Percentiles rank a stretch among this genome's conserved stretches.
These are phyloP conservation scores for Helicoverpa zea DNA, from an alignment of 1,140 invertebrate species.

Conservation along the genomic window DNA sequence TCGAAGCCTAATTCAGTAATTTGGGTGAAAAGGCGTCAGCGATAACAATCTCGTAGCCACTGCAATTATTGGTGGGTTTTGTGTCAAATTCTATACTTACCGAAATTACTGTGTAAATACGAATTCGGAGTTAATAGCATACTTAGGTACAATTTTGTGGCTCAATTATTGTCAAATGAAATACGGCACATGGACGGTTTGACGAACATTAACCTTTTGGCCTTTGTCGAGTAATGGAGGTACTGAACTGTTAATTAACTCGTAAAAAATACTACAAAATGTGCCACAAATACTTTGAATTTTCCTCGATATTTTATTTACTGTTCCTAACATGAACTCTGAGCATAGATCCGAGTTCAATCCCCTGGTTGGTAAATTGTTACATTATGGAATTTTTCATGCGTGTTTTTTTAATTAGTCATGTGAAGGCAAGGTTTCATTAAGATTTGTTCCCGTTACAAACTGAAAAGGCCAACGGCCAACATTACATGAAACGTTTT, in stretches of 20 bases:
- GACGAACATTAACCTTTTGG: slow-evolving; percentile 20
- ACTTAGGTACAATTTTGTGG: slow-evolving; percentile 13
- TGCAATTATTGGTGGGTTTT: slow-evolving; percentile 75
- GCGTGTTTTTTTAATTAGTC: too few species aligned
- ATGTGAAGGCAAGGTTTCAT: too few species aligned
- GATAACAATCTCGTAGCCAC: slow-evolving; percentile 75
- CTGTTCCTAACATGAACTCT: background rate
- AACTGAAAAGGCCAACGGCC: too few species aligned
- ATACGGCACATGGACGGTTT: slow-evolving; percentile 2
- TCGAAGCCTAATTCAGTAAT: slow-evolving; percentile 67
- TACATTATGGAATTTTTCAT: background rate
- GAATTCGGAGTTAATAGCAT: slow-evolving; percentile 16
- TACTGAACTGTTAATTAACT: slow-evolving; percentile 13
- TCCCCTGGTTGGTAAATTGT: background rate
- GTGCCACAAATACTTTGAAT: too few species aligned
- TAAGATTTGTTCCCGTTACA: too few species aligned
- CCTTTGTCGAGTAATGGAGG: slow-evolving; percentile 1
- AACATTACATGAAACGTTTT: too few species aligned
- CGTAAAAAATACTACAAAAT: too few species aligned
- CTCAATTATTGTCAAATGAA: slow-evolving; percentile 35
- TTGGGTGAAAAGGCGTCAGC: slow-evolving; percentile 70
- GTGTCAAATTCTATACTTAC: slow-evolving; percentile 75
- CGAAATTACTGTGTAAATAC: slow-evolving; percentile 67
- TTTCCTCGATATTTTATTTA: background rate
- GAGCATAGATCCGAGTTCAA: background rate